phyloP scores from a whole-genome alignment of 2,113 vertebrate genomes.

The Henicopernis longicauda region DNA sequence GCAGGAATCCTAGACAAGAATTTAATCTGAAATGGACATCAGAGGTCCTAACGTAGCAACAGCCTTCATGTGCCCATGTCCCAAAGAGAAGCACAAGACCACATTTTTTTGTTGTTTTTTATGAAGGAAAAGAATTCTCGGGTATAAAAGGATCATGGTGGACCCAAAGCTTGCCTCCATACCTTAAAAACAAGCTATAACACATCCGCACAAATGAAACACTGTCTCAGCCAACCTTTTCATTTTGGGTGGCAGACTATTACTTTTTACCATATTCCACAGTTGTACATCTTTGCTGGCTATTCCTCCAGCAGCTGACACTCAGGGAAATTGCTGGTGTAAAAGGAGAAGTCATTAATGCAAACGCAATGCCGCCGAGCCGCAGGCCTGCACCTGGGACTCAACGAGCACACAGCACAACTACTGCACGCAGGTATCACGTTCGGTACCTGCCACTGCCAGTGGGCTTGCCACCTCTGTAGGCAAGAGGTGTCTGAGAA shows the following conservation, averaged over 20 bases:
- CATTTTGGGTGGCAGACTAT: neutral
- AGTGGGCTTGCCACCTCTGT: neutral
- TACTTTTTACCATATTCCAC: neutral
- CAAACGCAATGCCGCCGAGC: neutral
- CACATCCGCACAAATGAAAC: neutral
- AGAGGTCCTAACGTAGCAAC: neutral
- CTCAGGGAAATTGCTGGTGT: neutral
- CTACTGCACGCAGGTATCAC: rapidly evolving
- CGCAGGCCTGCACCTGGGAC: neutral
- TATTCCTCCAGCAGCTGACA: neutral
- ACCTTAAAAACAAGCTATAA: neutral
- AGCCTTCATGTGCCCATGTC: neutral
- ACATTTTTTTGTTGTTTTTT: neutral
- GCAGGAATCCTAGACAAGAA: neutral
- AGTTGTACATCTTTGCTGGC: neutral
- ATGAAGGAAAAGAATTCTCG: neutral
- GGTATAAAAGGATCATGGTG: neutral
- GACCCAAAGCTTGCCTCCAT: neutral
- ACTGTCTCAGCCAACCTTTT: neutral
- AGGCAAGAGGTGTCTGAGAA: neutral
- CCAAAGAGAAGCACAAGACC: neutral
- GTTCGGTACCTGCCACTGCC: neutral
- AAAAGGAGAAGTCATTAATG: neutral
- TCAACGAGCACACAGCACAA: too few relatives aligned
- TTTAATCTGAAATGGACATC: neutral